Evolutionary conservation across 2,797 vertebrate genomes (phyloP), one percentile per base, ranked within the genome.

Genomic region (Staurois parvus): DNA sequence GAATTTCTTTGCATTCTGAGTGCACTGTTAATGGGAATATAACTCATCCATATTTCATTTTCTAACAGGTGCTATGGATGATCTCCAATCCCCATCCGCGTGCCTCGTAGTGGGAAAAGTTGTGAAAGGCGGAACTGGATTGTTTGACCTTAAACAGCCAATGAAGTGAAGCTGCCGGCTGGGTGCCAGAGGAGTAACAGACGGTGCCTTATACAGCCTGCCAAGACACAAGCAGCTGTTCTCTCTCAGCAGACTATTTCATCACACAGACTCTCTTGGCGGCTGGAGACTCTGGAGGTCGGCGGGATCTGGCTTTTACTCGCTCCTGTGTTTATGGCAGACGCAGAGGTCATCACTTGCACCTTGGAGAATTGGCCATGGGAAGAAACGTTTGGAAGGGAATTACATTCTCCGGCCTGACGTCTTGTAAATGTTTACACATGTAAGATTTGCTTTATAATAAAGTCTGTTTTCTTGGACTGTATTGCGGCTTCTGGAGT

Each of bases 121-220:
- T 0, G 98, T 99, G 56, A 97, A 94, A 93, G 98, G 97, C 37
- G 98, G 98, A 74, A 99, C 98, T 0, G 98, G 98, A 59, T 94
- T 99, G 78, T 99, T 99, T 88, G 97, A 99, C 37, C 95, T 99
- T 80, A 99, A 99, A 76, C 98, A 99, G 52, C 98, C 98, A 2
- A 94, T 99, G 84, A 93, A 93, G 62, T 98, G 95, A 85, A 40
- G 3, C 48, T 67, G 1, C 19, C 34, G 79, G 79, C 48, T 15
- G 4, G 1, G 10, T 11, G 37, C 28, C 77, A n/a, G 66, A 52
- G 8, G 9, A 28, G n/a, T 13, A 72, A 4, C 48, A 72, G 67
- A 70, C 67, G n/a, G 78, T 34, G 67, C 78, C 67, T 56, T 70
- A 70, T 45, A 26, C 66, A 32, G n/a, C 62, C 62, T 67, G 40